Evolutionary conservation across 2,888 invertebrate genomes (phyloP).

Genomic region (Morpho deidamia): DNA sequence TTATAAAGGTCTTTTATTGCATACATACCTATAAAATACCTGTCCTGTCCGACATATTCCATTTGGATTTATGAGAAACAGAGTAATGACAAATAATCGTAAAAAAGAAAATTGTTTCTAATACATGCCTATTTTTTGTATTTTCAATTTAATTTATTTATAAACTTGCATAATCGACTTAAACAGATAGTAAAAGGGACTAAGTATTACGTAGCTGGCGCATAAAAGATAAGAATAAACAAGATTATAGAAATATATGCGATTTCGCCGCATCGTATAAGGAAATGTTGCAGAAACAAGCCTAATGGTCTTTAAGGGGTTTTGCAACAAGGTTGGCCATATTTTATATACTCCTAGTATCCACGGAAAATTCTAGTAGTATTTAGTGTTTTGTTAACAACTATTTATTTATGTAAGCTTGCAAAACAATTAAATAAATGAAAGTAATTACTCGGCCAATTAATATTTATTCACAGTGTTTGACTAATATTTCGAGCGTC

Average conservation of each 20-base stretch:
- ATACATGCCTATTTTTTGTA: no score
- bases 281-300: conserved; percentile 26
- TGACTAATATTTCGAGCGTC: no score
- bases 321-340: conserved; percentile 1
- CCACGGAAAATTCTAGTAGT: neutral
- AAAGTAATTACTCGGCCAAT: no score
- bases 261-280: conserved; percentile 24
- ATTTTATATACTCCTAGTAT: neutral
- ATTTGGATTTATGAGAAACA: no score
- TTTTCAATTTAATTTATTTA: neutral
- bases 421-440: no score
- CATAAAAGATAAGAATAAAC: conserved; percentile 19
- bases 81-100: no score
- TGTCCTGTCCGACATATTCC: no score
- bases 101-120: no score
- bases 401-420: neutral
- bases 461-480: no score
- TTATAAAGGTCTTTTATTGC: no score
- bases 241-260: conserved; percentile 16
- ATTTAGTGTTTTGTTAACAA: neutral
- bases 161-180: neutral
- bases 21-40: no score
- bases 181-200: neutral
- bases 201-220: conserved; percentile 9
- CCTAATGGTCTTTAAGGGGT: conserved; percentile 3